Percentiles rank a stretch among this genome's conserved stretches.
These are phyloP conservation scores for Torymus aiolomorphi DNA, from an alignment of 2,888 invertebrate species.

Conservation along the genomic window DNA sequence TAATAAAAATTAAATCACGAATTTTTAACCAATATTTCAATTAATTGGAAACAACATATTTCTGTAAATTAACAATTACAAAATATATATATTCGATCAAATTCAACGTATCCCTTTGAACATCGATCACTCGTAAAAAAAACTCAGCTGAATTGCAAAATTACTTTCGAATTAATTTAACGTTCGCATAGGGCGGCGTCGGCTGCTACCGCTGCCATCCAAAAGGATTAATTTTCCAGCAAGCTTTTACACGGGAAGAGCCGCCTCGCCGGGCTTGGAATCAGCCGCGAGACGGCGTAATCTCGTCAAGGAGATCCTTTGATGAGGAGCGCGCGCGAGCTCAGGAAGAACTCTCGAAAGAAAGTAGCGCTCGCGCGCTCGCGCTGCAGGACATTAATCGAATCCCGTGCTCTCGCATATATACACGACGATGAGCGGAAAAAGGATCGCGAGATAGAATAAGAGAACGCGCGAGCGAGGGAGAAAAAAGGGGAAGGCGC, in stretches of 20 bases:
- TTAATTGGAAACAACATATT: too few species aligned
- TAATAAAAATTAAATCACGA: too few species aligned
- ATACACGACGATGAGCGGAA: conserved; percentile 36
- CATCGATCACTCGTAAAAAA: too few species aligned
- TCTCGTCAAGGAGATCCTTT: conserved; percentile 41
- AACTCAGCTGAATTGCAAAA: too few species aligned
- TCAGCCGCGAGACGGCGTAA: conserved; percentile 14
- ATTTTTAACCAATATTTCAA: too few species aligned
- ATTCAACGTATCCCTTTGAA: too few species aligned
- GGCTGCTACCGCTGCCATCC: too few species aligned
- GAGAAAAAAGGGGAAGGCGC: conserved; percentile 43
- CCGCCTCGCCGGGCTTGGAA: too few species aligned
- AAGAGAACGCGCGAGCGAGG: neutral
- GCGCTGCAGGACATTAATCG: conserved; percentile 67
- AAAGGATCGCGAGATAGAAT: neutral
- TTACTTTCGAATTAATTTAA: too few species aligned
- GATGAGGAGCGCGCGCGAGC: conserved; percentile 12
- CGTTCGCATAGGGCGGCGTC: too few species aligned
- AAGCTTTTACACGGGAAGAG: conserved; percentile 31
- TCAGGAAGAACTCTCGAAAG: conserved; percentile 57
- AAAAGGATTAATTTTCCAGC: conserved; percentile 39
- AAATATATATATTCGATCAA: too few species aligned
- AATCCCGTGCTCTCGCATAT: conserved; percentile 64
- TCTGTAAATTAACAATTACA: too few species aligned
- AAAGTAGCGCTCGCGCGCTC: conserved; percentile 55